Evolutionary conservation across 2,113 vertebrate species (phyloP).

Genomic region (Canis aureus): DNA sequence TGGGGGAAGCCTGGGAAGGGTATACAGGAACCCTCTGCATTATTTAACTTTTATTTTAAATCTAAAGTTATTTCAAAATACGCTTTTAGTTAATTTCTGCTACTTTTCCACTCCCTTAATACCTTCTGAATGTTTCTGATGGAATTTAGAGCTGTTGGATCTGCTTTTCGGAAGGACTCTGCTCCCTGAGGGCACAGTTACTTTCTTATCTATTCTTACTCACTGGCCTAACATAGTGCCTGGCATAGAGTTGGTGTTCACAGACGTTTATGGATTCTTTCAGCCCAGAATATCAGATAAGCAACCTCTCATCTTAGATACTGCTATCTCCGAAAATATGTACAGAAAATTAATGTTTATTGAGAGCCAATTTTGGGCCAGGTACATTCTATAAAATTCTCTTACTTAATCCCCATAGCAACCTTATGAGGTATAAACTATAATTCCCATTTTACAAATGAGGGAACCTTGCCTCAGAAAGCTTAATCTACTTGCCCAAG

Average conservation of each 20-base stretch:
- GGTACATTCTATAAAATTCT: not conserved
- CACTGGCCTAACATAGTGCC: not conserved
- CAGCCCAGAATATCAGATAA: not conserved
- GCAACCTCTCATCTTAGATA: not conserved
- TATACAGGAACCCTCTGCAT: not conserved
- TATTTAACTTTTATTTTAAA: not conserved
- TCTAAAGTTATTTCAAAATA: constrained; percentile 6
- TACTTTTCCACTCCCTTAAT: not conserved
- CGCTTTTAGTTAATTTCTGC: not conserved
- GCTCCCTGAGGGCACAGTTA: not conserved
- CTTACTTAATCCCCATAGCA: not conserved
- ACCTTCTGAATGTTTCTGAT: not conserved
- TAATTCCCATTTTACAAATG: not conserved
- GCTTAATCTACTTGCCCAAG: not conserved
- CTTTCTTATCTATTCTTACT: not conserved
- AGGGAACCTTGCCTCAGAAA: not conserved
- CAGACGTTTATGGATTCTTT: not conserved
- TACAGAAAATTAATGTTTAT: constrained; percentile 27
- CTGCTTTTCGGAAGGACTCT: not conserved
- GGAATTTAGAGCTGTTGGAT: not conserved
- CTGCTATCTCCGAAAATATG: not conserved
- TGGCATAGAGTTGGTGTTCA: not conserved
- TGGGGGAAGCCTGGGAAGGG: not conserved
- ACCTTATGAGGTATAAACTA: not conserved
- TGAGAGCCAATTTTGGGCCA: not conserved